Conservation (phyloP, 2,888 invertebrate species). For the Drosophila multiciliata region DNA sequence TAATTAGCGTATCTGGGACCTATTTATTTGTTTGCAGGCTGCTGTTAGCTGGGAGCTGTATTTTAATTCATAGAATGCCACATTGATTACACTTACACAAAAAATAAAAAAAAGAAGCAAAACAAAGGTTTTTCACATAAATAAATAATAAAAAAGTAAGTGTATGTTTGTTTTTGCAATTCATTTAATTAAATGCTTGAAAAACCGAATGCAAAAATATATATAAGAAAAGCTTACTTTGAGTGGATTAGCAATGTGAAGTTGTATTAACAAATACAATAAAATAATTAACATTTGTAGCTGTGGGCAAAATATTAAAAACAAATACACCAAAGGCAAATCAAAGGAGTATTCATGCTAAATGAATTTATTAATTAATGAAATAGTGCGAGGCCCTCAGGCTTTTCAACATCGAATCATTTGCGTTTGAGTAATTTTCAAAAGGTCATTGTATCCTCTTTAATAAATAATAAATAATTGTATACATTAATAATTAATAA, state of each 20-base stretch:
- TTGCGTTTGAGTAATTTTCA: neutral
- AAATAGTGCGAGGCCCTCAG: neutral
- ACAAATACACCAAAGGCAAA: neutral
- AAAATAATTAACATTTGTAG: conserved; percentile 30
- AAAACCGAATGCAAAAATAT: neutral
- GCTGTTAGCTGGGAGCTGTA: neutral
- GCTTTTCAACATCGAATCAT: neutral
- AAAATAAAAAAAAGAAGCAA: conserved; percentile 14
- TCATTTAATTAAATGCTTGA: conserved; percentile 46
- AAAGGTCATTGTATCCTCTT: neutral
- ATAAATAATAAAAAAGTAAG: conserved; percentile 59
- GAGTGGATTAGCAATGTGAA: conserved; percentile 8
- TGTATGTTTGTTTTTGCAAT: conserved; percentile 14
- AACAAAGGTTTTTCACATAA: conserved; percentile 32
- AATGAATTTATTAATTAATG: conserved; percentile 2
- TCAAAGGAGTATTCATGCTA: neutral
- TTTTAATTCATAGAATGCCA: conserved; percentile 16
- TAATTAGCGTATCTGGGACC: conserved; percentile 44
- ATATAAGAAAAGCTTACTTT: conserved; percentile 5
- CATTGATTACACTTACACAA: conserved; percentile 19
- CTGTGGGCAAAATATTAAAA: neutral
- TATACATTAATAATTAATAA: too few species aligned
- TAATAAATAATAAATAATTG: too few species aligned
- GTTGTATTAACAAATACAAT: conserved; percentile 21
- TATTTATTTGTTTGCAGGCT: conserved; percentile 19